Base-by-base conservation (phyloP, 1,140 invertebrate species). In the Diorhabda elongata region DNA sequence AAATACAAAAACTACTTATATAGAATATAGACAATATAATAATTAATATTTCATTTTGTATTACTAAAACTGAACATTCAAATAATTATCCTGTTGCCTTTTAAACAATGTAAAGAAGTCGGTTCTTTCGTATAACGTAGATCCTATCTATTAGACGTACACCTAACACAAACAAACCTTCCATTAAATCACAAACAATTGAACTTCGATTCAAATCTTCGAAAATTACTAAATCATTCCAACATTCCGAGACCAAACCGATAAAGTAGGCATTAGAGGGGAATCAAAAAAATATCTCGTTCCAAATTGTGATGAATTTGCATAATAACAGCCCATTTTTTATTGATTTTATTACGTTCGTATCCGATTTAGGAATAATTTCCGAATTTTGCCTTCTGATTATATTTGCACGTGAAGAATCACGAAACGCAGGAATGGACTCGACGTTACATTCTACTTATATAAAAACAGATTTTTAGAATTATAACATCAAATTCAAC, bases 201-300 rank as follows among this genome's bases (percentile, higher is more conserved):
- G 47, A 52, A 52, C 47, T n/a, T 8, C 47, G 47, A 52, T 52
- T 52, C 47, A 52, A 52, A 52, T 52, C 47, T 52, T 52, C 47
- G 47, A 52, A 52, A 52, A 52, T 52, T 52, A 52, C 47, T 52
- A 52, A 52, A 52, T 52, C 47, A 52, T 52, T 52, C 47, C n/a
- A 8, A 52, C 47, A 52, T 52, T 52, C 47, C 47, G 47, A 52
- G 47, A 52, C 47, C 47, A 52, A 52, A 52, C 47, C 47, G 47
- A 52, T 52, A 52, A 52, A 52, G 47, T 52, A 52, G 47, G 47
- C 47, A 52, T 52, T 52, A 52, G 47, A 52, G 2, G 47, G 26
- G 47, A 52, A 52, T 52, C 47, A 52, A 52, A 52, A 26, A 52
- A 52, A 52, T 52, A 52, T 52, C 47, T 52, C 47, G 47, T n/a